Evolutionary conservation across 2,888 invertebrate genomes (phyloP).

Genomic region (Sphaerophoria rueppellii): DNA sequence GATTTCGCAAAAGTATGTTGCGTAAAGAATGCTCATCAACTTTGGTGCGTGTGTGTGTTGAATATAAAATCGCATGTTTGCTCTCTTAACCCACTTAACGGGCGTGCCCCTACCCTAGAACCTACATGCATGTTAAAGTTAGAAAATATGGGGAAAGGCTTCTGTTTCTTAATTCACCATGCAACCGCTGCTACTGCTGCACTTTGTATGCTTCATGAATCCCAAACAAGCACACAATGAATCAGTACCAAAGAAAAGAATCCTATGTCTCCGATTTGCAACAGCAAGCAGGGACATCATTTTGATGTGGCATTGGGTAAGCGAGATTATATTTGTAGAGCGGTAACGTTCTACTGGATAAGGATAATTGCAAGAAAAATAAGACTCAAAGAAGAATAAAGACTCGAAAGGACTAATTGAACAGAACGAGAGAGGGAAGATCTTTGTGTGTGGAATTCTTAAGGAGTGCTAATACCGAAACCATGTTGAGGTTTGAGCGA

Average conservation of each 20-base stretch:
- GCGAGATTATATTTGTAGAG: conserved; percentile 49
- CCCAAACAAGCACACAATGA: conserved; percentile 57
- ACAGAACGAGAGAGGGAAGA: conserved; percentile 20
- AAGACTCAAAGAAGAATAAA: conserved; percentile 43
- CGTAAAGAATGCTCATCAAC: neutral
- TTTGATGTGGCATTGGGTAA: conserved; percentile 30
- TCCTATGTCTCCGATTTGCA: conserved; percentile 53
- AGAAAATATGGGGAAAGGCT: conserved; percentile 4
- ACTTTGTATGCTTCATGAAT: conserved; percentile 24
- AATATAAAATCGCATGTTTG: conserved; percentile 51
- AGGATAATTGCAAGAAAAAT: conserved; percentile 64
- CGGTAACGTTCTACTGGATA: conserved; percentile 36
- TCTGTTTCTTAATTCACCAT: conserved; percentile 36
- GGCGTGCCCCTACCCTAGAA: neutral
- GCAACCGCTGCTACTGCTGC: conserved; percentile 13
- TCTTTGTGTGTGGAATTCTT: conserved; percentile 53
- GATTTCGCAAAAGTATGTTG: neutral
- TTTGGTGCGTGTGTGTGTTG: conserved; percentile 41
- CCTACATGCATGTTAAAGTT: neutral
- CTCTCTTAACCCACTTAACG: conserved; percentile 59
- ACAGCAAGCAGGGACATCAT: conserved; percentile 8
- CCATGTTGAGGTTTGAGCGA: conserved; percentile 22
- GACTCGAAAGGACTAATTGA: conserved; percentile 45
- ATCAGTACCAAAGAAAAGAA: conserved; percentile 29
- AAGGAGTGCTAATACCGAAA: conserved; percentile 40